Evolutionary conservation across 2,888 invertebrate species (phyloP), one percentile per base, ranked within the genome.

Genomic region (Euplagia quadripunctaria): DNA sequence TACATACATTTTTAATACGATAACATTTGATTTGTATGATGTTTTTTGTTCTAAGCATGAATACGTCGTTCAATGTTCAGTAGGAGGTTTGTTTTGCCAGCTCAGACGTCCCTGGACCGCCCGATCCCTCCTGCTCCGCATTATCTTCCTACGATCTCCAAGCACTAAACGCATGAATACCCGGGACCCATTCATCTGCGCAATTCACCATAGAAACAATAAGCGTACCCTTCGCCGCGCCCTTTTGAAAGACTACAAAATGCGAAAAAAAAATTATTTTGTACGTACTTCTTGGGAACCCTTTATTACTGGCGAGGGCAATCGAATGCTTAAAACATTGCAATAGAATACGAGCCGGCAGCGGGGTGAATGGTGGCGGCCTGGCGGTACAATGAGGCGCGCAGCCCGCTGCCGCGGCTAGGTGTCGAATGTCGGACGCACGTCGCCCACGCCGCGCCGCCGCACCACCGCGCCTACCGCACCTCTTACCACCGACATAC

Each of bases 241-340:
- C 88, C 92, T 92, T 86, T 90, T 91, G 89, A 94, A 94, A 92
- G 92, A 93, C 87, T 88, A 90, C 84, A 92, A 93, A 93, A 91
- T 88, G 88, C 88, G 84, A 86, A 92, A 94, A 94, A 92, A 93
- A 92, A 82, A 85, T 83, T 87, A 90, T 90, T 91, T 92, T 92
- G 89, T 92, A 89, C 87, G 88, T 88, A 90, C 90, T 94, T 92
- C 94, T 95, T 94, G 93, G 95, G 94, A 94, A 95, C 94, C 94
- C 92, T 94, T 95, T 94, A 93, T 91, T 89, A 88, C 87, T 88
- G 85, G 90, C 87, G 90, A 92, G 90, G 95, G 96, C 94, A 96
- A 96, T 96, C 96, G 96, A 95, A 96, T 94, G 91, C 93, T 94
- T 95, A 94, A 94, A 95, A 94, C 94, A 94, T 93, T 93, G 94